Evolutionary conservation across 1,140 invertebrate species (phyloP), one percentile per base, ranked within the genome.

Genomic region (Scaptomyza montana): DNA sequence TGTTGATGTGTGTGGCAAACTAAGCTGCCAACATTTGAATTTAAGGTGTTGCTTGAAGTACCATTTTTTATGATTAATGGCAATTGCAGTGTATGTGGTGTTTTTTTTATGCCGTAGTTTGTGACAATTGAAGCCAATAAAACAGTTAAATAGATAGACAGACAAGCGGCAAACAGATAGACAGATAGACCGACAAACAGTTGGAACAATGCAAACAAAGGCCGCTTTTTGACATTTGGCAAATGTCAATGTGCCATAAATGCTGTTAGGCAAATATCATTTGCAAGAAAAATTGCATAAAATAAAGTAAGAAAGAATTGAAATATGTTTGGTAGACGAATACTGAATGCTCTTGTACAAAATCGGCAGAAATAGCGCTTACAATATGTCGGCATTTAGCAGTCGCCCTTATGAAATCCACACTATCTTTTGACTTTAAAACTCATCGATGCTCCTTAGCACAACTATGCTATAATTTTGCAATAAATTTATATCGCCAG

Each of bases 231-330:
- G 80, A 85, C 80, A 85, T 85, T 85, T 85, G 80, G 47, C 68
- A 85, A 85, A 85, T 85, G 80, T 86, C 80, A 85, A 71, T 79
- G 75, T 61, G 74, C 57, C 70, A 73, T 68, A 74, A 67, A 77
- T 43, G 67, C 55, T 13, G 25, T n/a, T 25, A 25, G 36, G 49
- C 33, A 45, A 61, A 61, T 62, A 51, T 41, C 33, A 47, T 54
- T 41, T 60, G 43, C 55, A 55, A 53, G 54, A 62, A 63, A 63
- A 78, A 43, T 43, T 43, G 10, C 39, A 43, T 43, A 13, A 61
- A 25, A n/a, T 5, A 43, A 21, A 41, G 12, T 3, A 33, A 36
- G 9, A 45, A 16, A 8, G 2, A 21, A 1, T 30, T 30, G n/a
- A 36, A 9, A 9, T 36, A 36, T 36, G 33, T 36, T 36, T 25